Percentiles rank a stretch among this genome's conserved stretches.
These are phyloP conservation scores for Planococcus citri DNA, from an alignment of 1,140 invertebrate species.

Conservation along the genomic window DNA sequence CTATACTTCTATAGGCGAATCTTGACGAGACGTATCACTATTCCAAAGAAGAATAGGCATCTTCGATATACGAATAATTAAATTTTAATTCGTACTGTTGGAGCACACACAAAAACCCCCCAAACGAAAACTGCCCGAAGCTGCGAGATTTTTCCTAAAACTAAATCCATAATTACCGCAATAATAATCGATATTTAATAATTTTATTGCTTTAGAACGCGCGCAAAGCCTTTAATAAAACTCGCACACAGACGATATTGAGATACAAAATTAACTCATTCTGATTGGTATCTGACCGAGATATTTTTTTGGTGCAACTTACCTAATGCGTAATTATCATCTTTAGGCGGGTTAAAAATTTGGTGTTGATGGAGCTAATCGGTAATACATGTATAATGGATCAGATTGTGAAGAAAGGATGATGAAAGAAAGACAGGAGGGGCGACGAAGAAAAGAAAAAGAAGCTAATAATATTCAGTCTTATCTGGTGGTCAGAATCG, in stretches of 20 bases:
- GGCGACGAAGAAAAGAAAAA: neutral
- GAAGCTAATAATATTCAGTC: neutral
- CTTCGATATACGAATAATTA: neutral
- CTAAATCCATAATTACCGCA: neutral
- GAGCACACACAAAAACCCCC: neutral
- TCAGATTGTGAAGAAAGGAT: too few species aligned
- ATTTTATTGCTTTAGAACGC: neutral
- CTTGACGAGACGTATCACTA: too few species aligned
- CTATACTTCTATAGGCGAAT: too few species aligned
- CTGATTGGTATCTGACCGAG: neutral
- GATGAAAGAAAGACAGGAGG: neutral
- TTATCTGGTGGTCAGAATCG: constrained; percentile 1
- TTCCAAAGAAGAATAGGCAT: too few species aligned
- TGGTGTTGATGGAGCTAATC: neutral
- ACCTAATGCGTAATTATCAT: constrained; percentile 1
- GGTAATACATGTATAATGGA: neutral
- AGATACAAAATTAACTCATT: constrained; percentile 4
- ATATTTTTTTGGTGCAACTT: too few species aligned
- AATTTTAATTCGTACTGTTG: neutral
- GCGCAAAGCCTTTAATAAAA: neutral
- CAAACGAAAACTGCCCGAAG: neutral
- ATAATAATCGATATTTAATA: neutral
- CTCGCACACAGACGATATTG: neutral
- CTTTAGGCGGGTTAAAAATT: neutral
- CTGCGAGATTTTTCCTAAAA: neutral